Evolutionary conservation across 2,797 vertebrate genomes (phyloP), one percentile per base, ranked within the genome.

Genomic region (Glossophaga mutica): DNA sequence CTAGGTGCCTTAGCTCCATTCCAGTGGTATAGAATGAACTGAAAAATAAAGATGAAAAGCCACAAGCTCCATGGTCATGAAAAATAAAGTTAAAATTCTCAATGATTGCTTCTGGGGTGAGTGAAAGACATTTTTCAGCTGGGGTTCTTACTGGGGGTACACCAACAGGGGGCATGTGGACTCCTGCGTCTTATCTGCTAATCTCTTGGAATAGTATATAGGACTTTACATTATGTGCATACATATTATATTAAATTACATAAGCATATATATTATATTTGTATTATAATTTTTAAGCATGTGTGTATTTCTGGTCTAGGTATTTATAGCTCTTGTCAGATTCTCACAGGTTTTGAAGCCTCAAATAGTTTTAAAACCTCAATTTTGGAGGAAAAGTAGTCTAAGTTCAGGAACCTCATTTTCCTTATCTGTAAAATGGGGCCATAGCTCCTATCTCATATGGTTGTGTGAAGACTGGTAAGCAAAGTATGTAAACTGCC

Each of bases 81-180:
- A 83, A 79, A 94, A 78, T 88, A 81, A 74, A 70, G 68, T 92
- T 82, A 42, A 87, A 87, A 89, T 82, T 37, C 46, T 48, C 86
- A n/a, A 39, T 62, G 39, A 26, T 46, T 92, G n/a, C 52, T 87
- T 85, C 34, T 50, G 37, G 39, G 39, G 29, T 76, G 34, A 18
- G 18, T 46, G 24, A 90, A 79, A 81, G 71, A 76, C 39, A 18
- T 8, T 37, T 52, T 46, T 44, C 65, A 44, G 32, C 3, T 70
- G 22, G 32, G 18, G 5, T 79, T 83, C 46, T 57, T 48, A 73
- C 57, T 29, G n/a, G 55, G 34, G 18, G 3, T 71, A 48, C 44
- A 50, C n/a, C 32, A 74, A 22, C 6, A 21, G 29, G n/a, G 29
- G 29, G 11, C 39, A 21, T 21, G 9, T 10, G 11, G 44, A 11